Percentiles rank a stretch among this genome's conserved stretches.
phyloP scores from a whole-genome alignment of 53 echinoderm and acorn worm genomes.

The Temnopleurus reevesii region DNA sequence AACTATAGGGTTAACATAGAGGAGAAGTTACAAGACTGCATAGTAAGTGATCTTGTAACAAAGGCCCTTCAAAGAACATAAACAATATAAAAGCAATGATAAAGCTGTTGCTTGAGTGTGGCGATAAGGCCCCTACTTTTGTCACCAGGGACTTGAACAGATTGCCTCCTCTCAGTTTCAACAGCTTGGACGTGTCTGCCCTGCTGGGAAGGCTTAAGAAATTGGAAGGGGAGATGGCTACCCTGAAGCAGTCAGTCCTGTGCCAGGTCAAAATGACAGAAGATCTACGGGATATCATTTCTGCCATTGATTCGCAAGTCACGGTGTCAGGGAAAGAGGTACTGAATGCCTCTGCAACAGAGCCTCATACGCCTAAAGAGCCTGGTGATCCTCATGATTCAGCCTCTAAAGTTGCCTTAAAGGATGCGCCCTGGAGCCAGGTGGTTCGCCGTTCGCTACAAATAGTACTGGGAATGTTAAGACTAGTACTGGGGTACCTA shows the following conservation, averaged over 20 bases:
- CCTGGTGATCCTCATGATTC: background rate
- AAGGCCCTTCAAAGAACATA: background rate
- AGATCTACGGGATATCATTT: background rate
- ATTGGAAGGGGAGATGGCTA: background rate
- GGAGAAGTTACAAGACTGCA: no score
- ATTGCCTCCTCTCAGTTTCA: background rate
- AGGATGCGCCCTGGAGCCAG: no score
- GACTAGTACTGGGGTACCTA: background rate
- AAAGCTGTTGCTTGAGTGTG: background rate
- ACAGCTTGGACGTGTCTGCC: background rate
- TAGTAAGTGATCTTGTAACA: no score
- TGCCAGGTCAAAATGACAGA: background rate
- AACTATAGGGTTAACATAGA: no score
- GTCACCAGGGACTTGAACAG: background rate
- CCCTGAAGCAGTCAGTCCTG: background rate
- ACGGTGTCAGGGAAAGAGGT: no score
- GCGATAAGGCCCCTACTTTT: background rate
- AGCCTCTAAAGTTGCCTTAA: no score
- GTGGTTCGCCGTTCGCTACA: background rate
- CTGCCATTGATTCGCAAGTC: background rate
- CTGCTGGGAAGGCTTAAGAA: background rate
- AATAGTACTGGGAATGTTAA: background rate
- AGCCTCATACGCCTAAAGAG: background rate
- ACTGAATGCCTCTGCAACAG: no score
- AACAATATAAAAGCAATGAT: constrained; percentile 1